A percentile compares a stretch with the other conserved stretches of the same genome.
Evolutionary conservation across 2,797 vertebrate species (phyloP).

Genomic region (Pseudochirops corinnae): DNA sequence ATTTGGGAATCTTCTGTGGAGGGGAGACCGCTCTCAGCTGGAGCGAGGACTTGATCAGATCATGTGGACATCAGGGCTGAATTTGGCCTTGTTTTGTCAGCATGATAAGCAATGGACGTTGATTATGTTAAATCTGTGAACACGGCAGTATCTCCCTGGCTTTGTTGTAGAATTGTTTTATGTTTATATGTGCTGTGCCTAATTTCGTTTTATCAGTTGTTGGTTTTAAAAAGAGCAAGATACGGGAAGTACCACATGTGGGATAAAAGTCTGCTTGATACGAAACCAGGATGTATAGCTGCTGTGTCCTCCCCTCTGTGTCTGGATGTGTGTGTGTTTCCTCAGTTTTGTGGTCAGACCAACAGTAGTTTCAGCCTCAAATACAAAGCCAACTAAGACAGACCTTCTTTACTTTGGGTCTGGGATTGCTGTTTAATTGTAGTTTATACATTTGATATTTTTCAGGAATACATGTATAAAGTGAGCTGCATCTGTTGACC

Average conservation of each 20-base stretch:
- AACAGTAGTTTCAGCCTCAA: neutral
- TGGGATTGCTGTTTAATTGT: neutral
- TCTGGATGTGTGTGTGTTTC: neutral
- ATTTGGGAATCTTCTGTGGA: neutral
- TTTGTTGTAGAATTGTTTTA: neutral
- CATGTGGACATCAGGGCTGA: neutral
- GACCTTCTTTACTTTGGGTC: neutral
- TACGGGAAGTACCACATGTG: too few relatives aligned
- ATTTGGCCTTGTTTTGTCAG: neutral
- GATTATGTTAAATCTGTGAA: neutral
- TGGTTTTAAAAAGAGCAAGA: conserved; percentile 6
- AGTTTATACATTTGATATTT: neutral
- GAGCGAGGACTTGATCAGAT: neutral
- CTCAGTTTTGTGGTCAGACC: neutral
- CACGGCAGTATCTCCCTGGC: neutral
- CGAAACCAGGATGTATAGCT: neutral
- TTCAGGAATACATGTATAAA: neutral
- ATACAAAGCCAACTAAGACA: neutral
- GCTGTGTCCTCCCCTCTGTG: neutral
- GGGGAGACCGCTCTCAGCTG: neutral
- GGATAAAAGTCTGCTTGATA: neutral
- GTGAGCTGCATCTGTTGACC: neutral
- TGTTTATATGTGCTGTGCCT: neutral
- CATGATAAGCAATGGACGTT: too few relatives aligned
- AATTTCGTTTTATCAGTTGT: neutral